These are phyloP conservation scores for Mobula hypostoma DNA, from an alignment of 2,113 vertebrate species.

Conservation along the genomic window DNA sequence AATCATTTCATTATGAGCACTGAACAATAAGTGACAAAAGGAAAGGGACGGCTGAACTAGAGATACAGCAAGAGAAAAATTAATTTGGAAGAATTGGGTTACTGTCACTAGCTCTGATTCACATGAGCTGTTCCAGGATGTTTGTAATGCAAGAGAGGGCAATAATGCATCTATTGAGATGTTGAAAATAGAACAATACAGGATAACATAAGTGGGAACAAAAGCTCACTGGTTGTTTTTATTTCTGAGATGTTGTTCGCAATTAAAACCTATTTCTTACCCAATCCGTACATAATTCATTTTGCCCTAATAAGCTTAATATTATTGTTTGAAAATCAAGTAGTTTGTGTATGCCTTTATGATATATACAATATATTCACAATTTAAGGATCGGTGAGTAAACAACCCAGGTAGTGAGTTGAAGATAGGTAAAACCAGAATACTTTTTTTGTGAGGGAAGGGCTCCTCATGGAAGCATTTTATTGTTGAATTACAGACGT, in stretches of 20 bases:
- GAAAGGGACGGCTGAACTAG: background rate
- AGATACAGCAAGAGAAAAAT: constrained; percentile 17
- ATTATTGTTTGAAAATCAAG: background rate
- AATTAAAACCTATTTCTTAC: background rate
- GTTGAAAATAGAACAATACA: constrained; percentile 5
- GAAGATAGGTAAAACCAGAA: background rate
- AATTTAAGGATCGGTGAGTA: background rate
- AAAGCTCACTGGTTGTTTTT: constrained; percentile 12
- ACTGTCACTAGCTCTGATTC: constrained; percentile 3
- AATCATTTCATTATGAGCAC: constrained; percentile 22
- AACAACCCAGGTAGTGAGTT: background rate
- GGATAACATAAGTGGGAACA: background rate
- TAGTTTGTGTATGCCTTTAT: background rate
- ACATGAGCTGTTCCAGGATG: constrained; percentile 13
- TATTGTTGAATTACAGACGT: no score
- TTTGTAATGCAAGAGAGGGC: background rate
- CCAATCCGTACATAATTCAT: constrained; percentile 13
- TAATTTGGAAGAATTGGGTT: constrained; percentile 25
- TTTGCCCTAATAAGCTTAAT: background rate
- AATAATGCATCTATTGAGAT: constrained; percentile 28
- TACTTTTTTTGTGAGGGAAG: background rate
- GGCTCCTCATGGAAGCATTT: no score
- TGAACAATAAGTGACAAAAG: constrained; percentile 22
- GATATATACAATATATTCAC: background rate
- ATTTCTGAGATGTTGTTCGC: constrained; percentile 13